These are phyloP conservation scores for Cheumatopsyche charites DNA, from an alignment of 1,140 invertebrate genomes.

Conservation along the genomic window DNA sequence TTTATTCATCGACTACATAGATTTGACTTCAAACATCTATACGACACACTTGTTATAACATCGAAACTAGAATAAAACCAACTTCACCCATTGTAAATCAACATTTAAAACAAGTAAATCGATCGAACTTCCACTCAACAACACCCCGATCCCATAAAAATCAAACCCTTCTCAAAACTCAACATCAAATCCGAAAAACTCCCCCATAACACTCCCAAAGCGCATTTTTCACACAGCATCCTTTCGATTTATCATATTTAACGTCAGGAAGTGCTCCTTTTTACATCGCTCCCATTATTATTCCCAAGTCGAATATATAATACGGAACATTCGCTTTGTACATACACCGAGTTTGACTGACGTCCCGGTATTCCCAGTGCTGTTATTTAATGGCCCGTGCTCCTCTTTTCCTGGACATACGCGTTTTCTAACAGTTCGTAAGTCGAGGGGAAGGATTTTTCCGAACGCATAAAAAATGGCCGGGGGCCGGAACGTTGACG, in stretches of 20 bases:
- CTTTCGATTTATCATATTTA: conserved; percentile 48
- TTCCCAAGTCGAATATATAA: conserved; percentile 49
- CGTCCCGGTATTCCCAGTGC: conserved; percentile 41
- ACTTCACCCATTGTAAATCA: too few relatives aligned
- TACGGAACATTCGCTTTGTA: conserved; percentile 33
- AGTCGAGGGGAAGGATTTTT: conserved; percentile 1
- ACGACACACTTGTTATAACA: too few relatives aligned
- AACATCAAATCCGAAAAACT: too few relatives aligned
- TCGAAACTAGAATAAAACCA: too few relatives aligned
- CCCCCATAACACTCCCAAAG: neutral
- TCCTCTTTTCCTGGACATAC: conserved; percentile 5
- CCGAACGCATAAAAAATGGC: conserved; percentile 18
- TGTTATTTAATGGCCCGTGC: conserved; percentile 38
- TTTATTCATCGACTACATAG: too few relatives aligned
- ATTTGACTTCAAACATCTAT: too few relatives aligned
- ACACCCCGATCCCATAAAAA: too few relatives aligned
- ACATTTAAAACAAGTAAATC: too few relatives aligned
- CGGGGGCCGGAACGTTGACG: conserved; percentile 45
- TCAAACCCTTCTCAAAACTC: too few relatives aligned
- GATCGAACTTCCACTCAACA: too few relatives aligned
- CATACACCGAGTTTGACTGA: conserved; percentile 40
- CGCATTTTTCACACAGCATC: neutral
- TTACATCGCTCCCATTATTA: conserved; percentile 45
- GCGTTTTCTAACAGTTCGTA: neutral
- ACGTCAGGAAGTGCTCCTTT: conserved; percentile 47